Evolutionary conservation across 2,113 vertebrate genomes (phyloP).

Genomic region (Pangasianodon gigas): DNA sequence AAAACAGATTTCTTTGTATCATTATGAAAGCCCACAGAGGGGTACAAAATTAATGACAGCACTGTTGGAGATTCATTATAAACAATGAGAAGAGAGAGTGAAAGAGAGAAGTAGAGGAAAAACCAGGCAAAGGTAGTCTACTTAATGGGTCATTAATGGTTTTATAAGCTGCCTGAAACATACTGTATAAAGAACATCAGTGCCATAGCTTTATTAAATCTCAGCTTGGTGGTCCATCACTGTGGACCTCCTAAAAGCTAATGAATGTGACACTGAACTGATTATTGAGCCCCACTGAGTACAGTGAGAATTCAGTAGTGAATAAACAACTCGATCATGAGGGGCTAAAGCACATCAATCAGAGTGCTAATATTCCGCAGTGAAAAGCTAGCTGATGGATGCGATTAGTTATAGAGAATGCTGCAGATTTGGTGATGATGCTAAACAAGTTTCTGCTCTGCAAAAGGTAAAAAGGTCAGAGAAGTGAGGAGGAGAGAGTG

Average conservation of each 20-base stretch:
- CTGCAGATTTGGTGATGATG: not conserved
- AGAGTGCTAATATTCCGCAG: not conserved
- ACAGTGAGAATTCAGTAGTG: conserved; percentile 63
- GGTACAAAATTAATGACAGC: not conserved
- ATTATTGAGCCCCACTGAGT: conserved; percentile 60
- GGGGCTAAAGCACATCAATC: not conserved
- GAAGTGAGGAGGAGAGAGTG: not conserved
- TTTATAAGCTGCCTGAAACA: conserved; percentile 57
- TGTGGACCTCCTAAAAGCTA: conserved; percentile 66
- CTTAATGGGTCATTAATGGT: conserved; percentile 68
- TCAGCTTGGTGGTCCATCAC: conserved; percentile 67
- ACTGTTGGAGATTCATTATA: not conserved
- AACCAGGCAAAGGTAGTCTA: conserved; percentile 40
- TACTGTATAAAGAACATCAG: conserved; percentile 49
- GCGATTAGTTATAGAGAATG: conserved; percentile 2
- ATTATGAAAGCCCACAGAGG: not conserved
- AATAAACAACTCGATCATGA: conserved; percentile 67
- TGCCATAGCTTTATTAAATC: conserved; percentile 68
- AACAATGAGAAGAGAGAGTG: not conserved
- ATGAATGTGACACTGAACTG: conserved; percentile 67
- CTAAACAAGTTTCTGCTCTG: not conserved
- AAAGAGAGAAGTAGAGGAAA: conserved; percentile 27
- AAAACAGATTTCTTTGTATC: not conserved
- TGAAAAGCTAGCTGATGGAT: not conserved
- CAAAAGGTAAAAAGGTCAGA: conserved; percentile 21